phyloP scores from a whole-genome alignment of 2,113 vertebrate species.

The Nycticryphes semicollaris region DNA sequence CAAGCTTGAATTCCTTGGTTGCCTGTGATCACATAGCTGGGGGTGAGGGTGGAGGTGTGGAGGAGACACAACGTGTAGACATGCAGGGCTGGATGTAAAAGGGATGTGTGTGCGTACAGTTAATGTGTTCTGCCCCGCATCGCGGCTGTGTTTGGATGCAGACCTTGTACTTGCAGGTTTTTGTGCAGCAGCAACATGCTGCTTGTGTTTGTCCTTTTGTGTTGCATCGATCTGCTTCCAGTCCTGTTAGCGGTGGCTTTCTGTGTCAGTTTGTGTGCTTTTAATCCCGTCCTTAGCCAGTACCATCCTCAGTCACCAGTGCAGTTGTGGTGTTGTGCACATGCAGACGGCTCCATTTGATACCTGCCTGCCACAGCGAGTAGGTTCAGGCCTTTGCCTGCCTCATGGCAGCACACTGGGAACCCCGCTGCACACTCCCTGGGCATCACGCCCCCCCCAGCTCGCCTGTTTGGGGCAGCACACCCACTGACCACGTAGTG shows the following conservation, averaged over 20 bases:
- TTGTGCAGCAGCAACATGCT: rapidly evolving
- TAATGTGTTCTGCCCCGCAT: background rate
- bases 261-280: background rate
- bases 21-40: rapidly evolving
- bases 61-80: background rate
- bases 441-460: rapidly evolving
- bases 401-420: background rate
- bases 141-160: background rate
- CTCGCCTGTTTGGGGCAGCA: rapidly evolving
- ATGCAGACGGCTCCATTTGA: rapidly evolving
- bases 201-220: background rate
- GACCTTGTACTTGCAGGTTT: background rate
- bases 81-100: background rate
- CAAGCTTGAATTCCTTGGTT: background rate
- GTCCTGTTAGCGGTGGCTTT: rapidly evolving
- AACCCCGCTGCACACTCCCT: background rate
- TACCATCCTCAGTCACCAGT: background rate
- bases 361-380: background rate
- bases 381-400: background rate
- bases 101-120: rapidly evolving
- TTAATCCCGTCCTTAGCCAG: background rate
- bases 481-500: background rate
- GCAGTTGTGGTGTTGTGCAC: no score
- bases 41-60: background rate
- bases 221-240: background rate